Conservation (phyloP, 1,140 invertebrate genomes). For the Magallana ariakensis region DNA sequence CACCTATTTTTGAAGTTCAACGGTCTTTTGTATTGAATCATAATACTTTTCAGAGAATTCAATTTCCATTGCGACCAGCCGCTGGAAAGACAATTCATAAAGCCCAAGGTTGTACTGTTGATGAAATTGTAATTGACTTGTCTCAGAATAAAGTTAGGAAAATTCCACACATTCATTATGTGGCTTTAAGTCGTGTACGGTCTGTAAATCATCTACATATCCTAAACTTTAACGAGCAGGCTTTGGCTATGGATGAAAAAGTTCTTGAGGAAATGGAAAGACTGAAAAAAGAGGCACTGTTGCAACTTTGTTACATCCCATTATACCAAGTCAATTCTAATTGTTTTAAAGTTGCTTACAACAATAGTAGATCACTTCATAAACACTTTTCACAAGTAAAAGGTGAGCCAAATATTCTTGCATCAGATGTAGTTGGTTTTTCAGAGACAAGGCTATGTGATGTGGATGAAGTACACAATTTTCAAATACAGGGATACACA, state of each 20-base stretch:
- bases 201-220: constrained; percentile 3
- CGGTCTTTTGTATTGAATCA: constrained; percentile 18
- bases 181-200: neutral
- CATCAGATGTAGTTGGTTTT: constrained; percentile 45
- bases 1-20: constrained; percentile 40
- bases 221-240: constrained; percentile 39
- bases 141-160: neutral
- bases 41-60: constrained; percentile 36
- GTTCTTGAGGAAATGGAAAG: constrained; percentile 42
- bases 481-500: neutral
- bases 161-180: constrained; percentile 45
- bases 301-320: constrained; percentile 15
- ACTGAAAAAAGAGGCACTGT: constrained; percentile 9
- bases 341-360: neutral
- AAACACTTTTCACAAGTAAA: constrained; percentile 27
- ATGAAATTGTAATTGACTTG: constrained; percentile 46
- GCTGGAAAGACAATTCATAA: constrained; percentile 43
- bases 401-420: constrained; percentile 27
- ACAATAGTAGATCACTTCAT: neutral
- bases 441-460: constrained; percentile 40
- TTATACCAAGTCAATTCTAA: neutral
- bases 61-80: constrained; percentile 44
- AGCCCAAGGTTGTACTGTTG: constrained; percentile 44
- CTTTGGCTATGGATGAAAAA: constrained; percentile 29
- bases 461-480: constrained; percentile 20